A percentile compares a stretch with the other conserved stretches of the same genome.
These are phyloP conservation scores for Hermodice carunculata DNA, from an alignment of 2,888 invertebrate species.

Conservation along the genomic window DNA sequence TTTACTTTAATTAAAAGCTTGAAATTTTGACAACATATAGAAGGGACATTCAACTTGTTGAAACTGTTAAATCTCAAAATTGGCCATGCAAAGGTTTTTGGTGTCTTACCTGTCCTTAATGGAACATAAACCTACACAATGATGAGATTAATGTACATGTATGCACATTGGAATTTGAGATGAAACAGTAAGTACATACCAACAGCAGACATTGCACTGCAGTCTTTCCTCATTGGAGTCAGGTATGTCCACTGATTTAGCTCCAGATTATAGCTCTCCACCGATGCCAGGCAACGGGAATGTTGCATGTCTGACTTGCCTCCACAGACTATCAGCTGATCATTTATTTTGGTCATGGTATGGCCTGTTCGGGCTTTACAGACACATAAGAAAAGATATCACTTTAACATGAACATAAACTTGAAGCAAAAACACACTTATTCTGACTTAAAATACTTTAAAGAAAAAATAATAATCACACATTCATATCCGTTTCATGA, in stretches of 20 bases:
- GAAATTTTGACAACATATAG: too few species aligned
- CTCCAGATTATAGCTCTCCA: conserved; percentile 21
- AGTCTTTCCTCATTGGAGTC: conserved; percentile 35
- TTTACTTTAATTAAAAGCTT: too few species aligned
- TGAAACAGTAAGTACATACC: too few species aligned
- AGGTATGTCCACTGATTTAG: conserved; percentile 28
- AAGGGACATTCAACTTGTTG: too few species aligned
- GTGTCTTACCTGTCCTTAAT: too few species aligned
- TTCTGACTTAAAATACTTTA: background rate
- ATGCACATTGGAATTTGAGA: too few species aligned
- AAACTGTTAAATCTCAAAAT: too few species aligned
- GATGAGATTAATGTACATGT: too few species aligned
- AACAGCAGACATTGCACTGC: conserved; percentile 21
- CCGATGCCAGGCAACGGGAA: conserved; percentile 25
- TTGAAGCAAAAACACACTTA: background rate
- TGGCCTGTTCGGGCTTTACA: conserved; percentile 25
- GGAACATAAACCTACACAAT: too few species aligned
- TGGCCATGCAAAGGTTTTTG: too few species aligned
- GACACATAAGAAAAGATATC: background rate
- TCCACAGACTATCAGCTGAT: conserved; percentile 29
- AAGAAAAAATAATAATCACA: background rate
- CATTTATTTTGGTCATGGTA: conserved; percentile 15
- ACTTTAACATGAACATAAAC: background rate
- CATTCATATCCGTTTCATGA: background rate
- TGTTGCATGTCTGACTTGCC: conserved; percentile 15